Evolutionary conservation across 2,888 invertebrate genomes (phyloP), one percentile per base, ranked within the genome.

Genomic region (Myopa tessellatipennis): DNA sequence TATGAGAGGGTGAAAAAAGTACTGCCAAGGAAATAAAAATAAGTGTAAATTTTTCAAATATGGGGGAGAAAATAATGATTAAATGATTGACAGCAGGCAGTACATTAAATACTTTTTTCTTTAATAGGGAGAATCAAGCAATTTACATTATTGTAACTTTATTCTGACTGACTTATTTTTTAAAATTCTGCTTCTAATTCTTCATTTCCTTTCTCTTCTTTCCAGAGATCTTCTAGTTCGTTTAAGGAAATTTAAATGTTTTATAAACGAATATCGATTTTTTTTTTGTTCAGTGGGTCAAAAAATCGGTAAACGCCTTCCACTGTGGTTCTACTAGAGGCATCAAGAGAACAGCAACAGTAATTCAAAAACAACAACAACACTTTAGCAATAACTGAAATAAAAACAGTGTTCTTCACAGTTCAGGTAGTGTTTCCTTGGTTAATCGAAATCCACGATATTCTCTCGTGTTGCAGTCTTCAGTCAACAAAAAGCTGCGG

Each of bases 261-360:
- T 74, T 65, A n/a, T n/a, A 50, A 50, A 36, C 36, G 67, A 40
- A 38, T 69, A 75, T 60, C 75, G 68, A 75, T 75, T 61, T 69
- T 74, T 40, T 50, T 74, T 40, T 36, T 52, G 65, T 26, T 70
- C 50, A 76, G 68, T 81, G 80, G 81, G 82, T 81, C 82, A 82
- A 81, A 78, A 80, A 78, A 82, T 81, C 82, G 78, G 82, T 81
- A 81, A 81, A 81, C 81, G 81, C 82, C 80, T 78, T 73, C 80
- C 78, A 65, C 16, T 50, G 10, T 50, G 34, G 40, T 65, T 74
- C 65, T 80, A 81, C 78, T 78, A 78, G 36, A 69, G 40, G 26
- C 60, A 65, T 38, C 65, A 65, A 52, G 70, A 76, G 14, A 55
- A 45, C n/a, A 69, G 12, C 50, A 69, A 12, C 8, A 67, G 4